These are phyloP conservation scores for Corbicula japonica DNA, from an alignment of 2,888 invertebrate species.

Conservation along the genomic window DNA sequence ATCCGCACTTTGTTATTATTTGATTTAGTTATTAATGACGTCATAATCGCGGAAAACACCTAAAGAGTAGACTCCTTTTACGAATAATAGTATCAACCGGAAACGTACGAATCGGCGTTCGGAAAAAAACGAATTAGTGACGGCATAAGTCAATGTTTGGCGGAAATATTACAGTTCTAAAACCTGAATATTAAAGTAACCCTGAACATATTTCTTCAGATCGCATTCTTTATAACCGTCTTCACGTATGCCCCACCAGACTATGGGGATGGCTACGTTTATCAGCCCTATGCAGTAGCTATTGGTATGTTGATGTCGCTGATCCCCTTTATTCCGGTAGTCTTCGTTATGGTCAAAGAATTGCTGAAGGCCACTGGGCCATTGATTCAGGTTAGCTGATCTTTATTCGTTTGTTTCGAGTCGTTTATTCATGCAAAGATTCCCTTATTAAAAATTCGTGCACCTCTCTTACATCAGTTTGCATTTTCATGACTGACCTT, in stretches of 20 bases:
- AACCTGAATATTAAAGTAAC: background rate
- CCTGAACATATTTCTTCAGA: conserved; percentile 44
- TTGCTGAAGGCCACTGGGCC: conserved; percentile 41
- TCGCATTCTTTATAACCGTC: conserved; percentile 45
- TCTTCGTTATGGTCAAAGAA: conserved; percentile 38
- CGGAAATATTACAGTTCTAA: too few species aligned
- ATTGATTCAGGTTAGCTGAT: conserved; percentile 32
- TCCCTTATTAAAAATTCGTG: background rate
- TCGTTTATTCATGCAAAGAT: background rate
- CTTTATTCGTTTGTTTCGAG: background rate
- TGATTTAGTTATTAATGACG: too few species aligned
- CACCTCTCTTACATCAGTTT: too few species aligned
- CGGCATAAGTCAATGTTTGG: too few species aligned
- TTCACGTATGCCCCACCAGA: conserved; percentile 47
- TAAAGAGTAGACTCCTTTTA: too few species aligned
- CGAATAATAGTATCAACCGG: too few species aligned
- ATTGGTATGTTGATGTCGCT: conserved; percentile 53
- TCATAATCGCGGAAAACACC: too few species aligned
- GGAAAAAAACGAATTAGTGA: too few species aligned
- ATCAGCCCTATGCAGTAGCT: conserved; percentile 47
- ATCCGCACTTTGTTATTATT: too few species aligned
- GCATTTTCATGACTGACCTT: too few species aligned
- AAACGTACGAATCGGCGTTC: too few species aligned
- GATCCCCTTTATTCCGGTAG: conserved; percentile 52
- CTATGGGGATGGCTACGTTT: conserved; percentile 57